A percentile compares a stretch with the other conserved stretches of the same genome.
phyloP scores from a whole-genome alignment of 2,113 vertebrate species.

The Panthera leo region DNA sequence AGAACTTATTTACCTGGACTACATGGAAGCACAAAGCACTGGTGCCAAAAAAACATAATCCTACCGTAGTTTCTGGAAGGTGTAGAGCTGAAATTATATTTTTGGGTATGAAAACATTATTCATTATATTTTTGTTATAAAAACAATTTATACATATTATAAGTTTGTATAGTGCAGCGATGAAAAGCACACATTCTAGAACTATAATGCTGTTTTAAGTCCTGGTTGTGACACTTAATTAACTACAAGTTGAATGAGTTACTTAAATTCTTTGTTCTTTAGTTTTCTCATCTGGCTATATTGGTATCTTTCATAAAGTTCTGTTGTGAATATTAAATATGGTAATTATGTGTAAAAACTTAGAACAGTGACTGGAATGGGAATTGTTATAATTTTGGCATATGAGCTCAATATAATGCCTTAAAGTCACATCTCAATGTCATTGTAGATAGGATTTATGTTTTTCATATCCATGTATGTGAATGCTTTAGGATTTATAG shows the following conservation, averaged over 20 bases:
- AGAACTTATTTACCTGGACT: not conserved
- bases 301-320: not conserved
- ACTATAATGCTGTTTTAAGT: not conserved
- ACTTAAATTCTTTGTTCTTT: not conserved
- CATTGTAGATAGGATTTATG: not conserved
- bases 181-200: not conserved
- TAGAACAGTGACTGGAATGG: not conserved
- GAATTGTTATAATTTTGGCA: not conserved
- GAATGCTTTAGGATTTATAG: not conserved
- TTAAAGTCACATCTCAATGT: not conserved
- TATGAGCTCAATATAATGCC: not conserved
- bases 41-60: not conserved
- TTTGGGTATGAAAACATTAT: not conserved
- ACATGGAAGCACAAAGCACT: not conserved
- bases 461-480: not conserved
- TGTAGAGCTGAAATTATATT: not conserved
- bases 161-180: not conserved
- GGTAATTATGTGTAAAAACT: not conserved
- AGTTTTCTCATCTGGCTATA: not conserved
- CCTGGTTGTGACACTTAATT: not conserved
- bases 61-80: not conserved
- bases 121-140: not conserved
- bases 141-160: not conserved
- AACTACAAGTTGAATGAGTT: not conserved
- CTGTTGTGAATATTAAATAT: not conserved